Percentiles rank a stretch among this genome's conserved stretches.
phyloP scores from a whole-genome alignment of 2,797 vertebrate species.

The Hippocampus kuda region DNA sequence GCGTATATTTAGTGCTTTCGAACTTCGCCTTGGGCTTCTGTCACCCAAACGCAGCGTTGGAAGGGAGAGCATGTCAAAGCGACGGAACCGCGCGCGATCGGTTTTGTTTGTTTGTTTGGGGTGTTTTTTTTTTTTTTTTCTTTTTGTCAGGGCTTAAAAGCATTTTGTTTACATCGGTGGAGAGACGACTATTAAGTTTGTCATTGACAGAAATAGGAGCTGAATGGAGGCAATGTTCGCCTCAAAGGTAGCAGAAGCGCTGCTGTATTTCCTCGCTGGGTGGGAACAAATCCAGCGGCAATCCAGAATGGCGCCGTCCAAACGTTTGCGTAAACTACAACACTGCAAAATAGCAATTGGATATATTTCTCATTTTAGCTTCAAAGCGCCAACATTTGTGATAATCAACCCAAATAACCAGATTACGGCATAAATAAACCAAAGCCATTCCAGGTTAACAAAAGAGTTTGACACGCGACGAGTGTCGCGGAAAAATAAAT shows the following conservation, averaged over 20 bases:
- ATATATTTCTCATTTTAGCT: neutral
- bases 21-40: conserved; percentile 67
- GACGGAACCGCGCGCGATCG: conserved; percentile 31
- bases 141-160: conserved; percentile 53
- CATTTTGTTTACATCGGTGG: conserved; percentile 58
- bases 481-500: conserved; percentile 4
- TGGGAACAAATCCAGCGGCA: conserved; percentile 15
- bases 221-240: conserved; percentile 25
- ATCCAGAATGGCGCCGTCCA: no score
- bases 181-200: conserved; percentile 48
- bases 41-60: conserved; percentile 53
- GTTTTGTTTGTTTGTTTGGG: conserved; percentile 9
- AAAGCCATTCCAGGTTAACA: conserved; percentile 12
- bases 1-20: conserved; percentile 67
- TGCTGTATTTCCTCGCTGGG: no score
- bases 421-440: neutral
- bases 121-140: conserved; percentile 11
- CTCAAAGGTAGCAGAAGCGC: conserved; percentile 12
- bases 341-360: neutral
- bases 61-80: conserved; percentile 60
- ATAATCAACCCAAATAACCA: neutral
- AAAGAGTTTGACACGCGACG: neutral
- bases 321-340: no score
- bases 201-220: conserved; percentile 32
- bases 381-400: neutral